A percentile compares a stretch with the other conserved stretches of the same genome.
Evolutionary conservation across 2,113 vertebrate species (phyloP).

Genomic region (Oenanthe oenanthe): DNA sequence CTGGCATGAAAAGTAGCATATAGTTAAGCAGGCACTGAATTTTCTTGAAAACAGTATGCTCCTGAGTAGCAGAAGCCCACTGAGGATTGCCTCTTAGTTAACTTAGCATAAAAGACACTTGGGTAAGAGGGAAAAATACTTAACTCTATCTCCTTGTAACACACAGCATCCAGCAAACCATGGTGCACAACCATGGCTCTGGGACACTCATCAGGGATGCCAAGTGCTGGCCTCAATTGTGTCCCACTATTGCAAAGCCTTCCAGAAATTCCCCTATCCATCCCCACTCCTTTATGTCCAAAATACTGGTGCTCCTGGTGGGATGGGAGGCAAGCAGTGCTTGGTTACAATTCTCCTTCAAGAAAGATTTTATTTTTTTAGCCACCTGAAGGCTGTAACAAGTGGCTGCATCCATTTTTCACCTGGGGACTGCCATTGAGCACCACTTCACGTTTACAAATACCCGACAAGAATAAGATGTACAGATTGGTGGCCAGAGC

Average conservation of each 20-base stretch:
- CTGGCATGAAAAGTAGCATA: not conserved
- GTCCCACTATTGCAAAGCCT: not conserved
- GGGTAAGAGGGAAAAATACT: not conserved
- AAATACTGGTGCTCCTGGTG: not conserved
- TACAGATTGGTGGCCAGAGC: not conserved
- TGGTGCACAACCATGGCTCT: not conserved
- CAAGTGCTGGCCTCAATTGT: not conserved
- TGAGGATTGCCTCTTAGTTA: not conserved
- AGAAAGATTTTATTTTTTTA: not conserved
- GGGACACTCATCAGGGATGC: not conserved
- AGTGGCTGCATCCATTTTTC: not conserved
- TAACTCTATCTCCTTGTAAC: not conserved
- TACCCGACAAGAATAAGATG: not conserved
- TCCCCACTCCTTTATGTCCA: not conserved
- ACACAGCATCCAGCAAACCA: not conserved
- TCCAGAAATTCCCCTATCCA: not conserved
- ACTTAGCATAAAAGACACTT: not conserved
- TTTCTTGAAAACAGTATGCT: not conserved
- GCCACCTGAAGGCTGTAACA: not conserved
- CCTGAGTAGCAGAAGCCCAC: not conserved
- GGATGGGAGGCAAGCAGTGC: not conserved
- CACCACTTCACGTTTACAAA: not conserved
- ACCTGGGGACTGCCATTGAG: not conserved
- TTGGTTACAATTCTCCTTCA: not conserved
- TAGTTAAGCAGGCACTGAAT: not conserved